These are phyloP conservation scores for Propithecus coquereli DNA, from an alignment of 2,113 vertebrate genomes.

Conservation along the genomic window DNA sequence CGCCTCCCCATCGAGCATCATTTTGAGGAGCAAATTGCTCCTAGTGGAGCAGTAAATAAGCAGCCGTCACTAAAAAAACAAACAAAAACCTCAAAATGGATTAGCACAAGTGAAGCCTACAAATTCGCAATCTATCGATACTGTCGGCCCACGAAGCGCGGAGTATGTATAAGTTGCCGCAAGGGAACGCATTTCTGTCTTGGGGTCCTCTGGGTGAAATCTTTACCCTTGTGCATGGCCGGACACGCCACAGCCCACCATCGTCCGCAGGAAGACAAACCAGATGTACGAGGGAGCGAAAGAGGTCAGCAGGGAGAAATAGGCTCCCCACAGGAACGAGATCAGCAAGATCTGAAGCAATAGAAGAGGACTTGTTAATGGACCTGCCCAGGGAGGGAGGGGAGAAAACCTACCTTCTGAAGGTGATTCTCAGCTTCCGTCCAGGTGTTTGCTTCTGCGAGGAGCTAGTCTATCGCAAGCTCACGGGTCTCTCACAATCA, in stretches of 20 bases:
- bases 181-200: not conserved
- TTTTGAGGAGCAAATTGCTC: not conserved
- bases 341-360: slow-evolving; percentile 87
- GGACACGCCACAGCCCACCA: slow-evolving; percentile 94
- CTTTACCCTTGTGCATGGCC: slow-evolving; percentile 93
- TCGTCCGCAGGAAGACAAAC: slow-evolving; percentile 94
- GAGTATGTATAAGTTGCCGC: rapidly evolving
- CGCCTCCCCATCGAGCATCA: not conserved
- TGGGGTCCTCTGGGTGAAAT: rapidly evolving
- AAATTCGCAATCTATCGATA: too few species aligned
- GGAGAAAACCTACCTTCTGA: not conserved
- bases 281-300: slow-evolving; percentile 93
- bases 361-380: not conserved
- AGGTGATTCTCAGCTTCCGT: not conserved
- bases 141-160: not conserved
- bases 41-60: not conserved
- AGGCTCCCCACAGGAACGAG: slow-evolving; percentile 93
- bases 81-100: not conserved
- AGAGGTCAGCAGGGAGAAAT: slow-evolving; percentile 95
- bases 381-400: rapidly evolving
- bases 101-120: not conserved
- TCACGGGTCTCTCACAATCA: rapidly evolving
- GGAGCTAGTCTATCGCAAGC: not conserved
- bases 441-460: not conserved
- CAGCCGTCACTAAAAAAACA: not conserved